Base-by-base conservation (phyloP, 2,797 vertebrate species). In the Sorex maritimensis region DNA sequence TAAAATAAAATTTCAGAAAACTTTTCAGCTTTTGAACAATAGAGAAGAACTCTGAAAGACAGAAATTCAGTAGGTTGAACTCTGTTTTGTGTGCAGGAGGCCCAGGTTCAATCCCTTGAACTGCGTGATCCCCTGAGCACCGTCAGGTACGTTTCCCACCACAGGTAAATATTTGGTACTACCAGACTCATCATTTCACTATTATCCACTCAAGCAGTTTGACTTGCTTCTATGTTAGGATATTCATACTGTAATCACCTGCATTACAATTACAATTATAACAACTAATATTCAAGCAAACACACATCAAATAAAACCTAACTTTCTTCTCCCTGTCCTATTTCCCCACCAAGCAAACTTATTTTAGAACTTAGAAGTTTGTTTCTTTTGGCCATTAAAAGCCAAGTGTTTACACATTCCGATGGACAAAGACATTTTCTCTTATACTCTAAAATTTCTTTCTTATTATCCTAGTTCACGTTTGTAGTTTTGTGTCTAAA, bases 371-470 rank as follows among this genome's bases (percentile, higher is more conserved):
- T 88, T 34, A 81, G 7, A 92, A 46, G 26, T 30, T 58, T 49
- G 21, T 49, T 89, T 86, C 13, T 73, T 2, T 23, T 75, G 49
- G 28, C 38, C 26, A 86, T 95, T 77, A 44, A 87, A 90, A 81
- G 69, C 23, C 46, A 95, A 87, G 77, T 87, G 80, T 92, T 79
- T 69, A 72, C 15, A 34, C 8, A 38, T 46, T 88, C 44, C 30
- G 88, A 92, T 1, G 85, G 21, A 74, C 41, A 30, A 90, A 95
- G 82, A 84, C 19, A 65, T 89, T 90, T 68, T 81, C 38, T 46
- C 6, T 61, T 30, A 82, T 75, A 55, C n/a, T 65, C 12, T 90
- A 63, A 81, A 85, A 44, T 84, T 67, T 79, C 34, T 7, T 68
- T 77, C 61, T 65, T 72, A 41, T 79, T 85, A 78, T 14, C 8